Evolutionary conservation across 2,113 vertebrate species (phyloP).

Genomic region (Nerophis ophidion): DNA sequence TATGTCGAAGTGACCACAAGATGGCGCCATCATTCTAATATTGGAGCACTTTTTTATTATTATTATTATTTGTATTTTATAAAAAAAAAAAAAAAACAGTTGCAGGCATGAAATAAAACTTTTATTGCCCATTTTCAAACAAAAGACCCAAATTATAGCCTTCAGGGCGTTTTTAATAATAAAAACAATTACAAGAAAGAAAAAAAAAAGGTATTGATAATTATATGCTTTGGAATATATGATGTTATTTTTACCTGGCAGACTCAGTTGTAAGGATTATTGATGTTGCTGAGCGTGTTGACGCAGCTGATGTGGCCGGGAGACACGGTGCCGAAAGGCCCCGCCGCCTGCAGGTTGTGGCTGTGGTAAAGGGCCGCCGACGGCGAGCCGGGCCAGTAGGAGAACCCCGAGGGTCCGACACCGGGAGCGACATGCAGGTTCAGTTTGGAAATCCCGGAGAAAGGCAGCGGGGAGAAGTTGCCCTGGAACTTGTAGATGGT

Average conservation of each 20-base stretch:
- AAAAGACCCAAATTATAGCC: no score
- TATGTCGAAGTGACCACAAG: conserved; percentile 14
- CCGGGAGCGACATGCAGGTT: conserved; percentile 85
- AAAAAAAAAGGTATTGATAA: no score
- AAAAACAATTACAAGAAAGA: no score
- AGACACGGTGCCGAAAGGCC: conserved; percentile 82
- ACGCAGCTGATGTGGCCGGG: conserved; percentile 82
- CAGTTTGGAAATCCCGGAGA: conserved; percentile 93
- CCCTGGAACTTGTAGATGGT: conserved; percentile 93
- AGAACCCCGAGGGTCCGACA: conserved; percentile 85
- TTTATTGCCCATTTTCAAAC: no score
- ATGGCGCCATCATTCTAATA: conserved; percentile 30
- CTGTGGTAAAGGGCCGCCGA: conserved; percentile 82
- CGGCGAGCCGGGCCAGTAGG: conserved; percentile 89
- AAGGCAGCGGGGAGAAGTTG: conserved; percentile 87
- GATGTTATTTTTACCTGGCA: background rate
- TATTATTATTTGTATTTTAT: background rate
- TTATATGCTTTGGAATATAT: background rate
- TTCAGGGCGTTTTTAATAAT: no score
- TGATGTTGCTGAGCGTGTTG: conserved; percentile 75
- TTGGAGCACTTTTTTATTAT: no score
- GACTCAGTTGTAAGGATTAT: conserved; percentile 86
- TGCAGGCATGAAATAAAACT: no score
- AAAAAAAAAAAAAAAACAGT: no score
- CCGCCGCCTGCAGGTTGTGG: conserved; percentile 81